These are phyloP conservation scores for Alcedo quadribrachys DNA, from an alignment of 2,797 vertebrate genomes.

Conservation along the genomic window DNA sequence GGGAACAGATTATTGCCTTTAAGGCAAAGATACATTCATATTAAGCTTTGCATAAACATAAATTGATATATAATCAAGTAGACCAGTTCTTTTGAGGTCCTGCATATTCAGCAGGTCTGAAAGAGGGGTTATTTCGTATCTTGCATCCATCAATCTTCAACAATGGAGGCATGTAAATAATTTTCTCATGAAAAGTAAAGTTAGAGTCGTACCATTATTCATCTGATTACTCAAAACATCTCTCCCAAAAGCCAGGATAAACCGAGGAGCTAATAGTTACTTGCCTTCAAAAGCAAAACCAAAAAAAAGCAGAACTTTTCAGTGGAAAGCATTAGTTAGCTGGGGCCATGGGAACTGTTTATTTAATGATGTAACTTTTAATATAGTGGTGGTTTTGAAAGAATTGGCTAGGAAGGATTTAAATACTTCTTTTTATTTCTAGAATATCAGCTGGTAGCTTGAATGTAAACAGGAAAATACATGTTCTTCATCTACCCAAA, in stretches of 20 bases:
- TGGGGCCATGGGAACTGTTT: not conserved
- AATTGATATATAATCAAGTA: constrained; percentile 28
- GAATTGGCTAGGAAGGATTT: not conserved
- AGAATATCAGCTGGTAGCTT: not conserved
- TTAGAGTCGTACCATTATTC: not conserved
- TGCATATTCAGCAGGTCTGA: constrained; percentile 45
- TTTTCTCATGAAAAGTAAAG: constrained; percentile 48
- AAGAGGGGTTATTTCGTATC: not conserved
- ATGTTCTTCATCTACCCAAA: not conserved
- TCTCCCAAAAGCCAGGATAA: not conserved
- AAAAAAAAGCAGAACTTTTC: not conserved
- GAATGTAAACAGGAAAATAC: not conserved
- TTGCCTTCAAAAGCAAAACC: not conserved
- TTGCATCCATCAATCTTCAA: constrained; percentile 22
- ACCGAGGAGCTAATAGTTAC: not conserved
- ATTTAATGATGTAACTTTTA: constrained; percentile 15
- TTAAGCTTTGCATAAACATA: constrained; percentile 49
- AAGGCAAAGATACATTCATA: constrained; percentile 36
- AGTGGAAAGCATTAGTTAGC: not conserved
- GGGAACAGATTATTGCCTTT: constrained; percentile 55
- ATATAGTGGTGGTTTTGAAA: not conserved
- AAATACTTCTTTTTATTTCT: not conserved
- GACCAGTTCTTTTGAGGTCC: not conserved
- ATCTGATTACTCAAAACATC: not conserved
- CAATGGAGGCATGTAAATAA: constrained; percentile 9